Conservation (phyloP, 53 echinoderm and acorn worm genomes). For the Paracentrotus lividus region DNA sequence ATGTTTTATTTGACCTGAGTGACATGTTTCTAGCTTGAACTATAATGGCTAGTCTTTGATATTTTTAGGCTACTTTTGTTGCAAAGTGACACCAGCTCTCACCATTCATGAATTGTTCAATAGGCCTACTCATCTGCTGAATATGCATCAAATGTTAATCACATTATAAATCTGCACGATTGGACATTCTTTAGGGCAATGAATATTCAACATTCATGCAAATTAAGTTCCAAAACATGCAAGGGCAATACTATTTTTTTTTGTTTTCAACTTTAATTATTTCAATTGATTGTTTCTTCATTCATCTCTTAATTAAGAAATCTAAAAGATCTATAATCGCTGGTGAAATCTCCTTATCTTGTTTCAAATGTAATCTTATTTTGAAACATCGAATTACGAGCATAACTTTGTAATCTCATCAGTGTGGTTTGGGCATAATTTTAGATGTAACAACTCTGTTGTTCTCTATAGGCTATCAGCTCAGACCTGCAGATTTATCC, state of each 20-base stretch:
- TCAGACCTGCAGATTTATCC: background rate
- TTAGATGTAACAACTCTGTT: background rate
- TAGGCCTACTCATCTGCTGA: background rate
- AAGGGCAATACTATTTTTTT: no score
- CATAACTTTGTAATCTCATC: constrained; percentile 41
- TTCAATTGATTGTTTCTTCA: no score
- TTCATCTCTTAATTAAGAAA: no score
- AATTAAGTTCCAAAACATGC: no score
- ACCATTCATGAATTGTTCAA: background rate
- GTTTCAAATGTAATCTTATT: background rate
- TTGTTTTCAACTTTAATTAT: no score
- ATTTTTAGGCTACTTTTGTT: no score
- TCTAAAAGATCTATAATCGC: no score
- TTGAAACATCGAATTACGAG: background rate
- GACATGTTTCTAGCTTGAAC: no score
- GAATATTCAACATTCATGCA: no score
- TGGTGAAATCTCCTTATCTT: background rate
- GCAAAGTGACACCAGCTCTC: background rate
- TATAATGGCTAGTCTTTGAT: no score
- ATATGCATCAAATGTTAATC: constrained; percentile 14
- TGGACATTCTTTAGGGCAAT: no score
- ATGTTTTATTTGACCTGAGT: background rate
- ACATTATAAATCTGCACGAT: background rate
- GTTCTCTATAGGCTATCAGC: background rate
- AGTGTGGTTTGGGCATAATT: constrained; percentile 2